Base-by-base conservation (phyloP, 2,888 invertebrate species). In the Lithophane leautieri region DNA sequence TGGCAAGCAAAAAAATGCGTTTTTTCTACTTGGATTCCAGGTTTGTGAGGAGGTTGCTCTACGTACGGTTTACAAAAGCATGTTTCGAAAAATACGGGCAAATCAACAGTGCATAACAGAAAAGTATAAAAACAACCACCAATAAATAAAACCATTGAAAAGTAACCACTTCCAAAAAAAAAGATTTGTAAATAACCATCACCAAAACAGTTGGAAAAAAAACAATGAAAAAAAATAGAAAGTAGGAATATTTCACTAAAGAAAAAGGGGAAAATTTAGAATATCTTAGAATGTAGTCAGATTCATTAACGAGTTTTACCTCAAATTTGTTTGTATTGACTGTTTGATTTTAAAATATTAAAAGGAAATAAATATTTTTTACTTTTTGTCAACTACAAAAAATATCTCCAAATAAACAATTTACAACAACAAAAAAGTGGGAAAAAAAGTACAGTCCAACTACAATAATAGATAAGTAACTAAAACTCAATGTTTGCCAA, bases 31-130 rank as follows among this genome's bases (percentile, higher is more conserved):
- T 66, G 80, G 70, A 73, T 50, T 40, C 12, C 4, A 73, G 63
- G 81, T 42, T 69, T 54, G 42, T n/a, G 11, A 73, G 42, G 62
- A 73, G 81, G 76, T 73, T 47, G 65, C 19, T 52, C 62, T 82
- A 84, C 11, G 40, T 69, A 77, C 28, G 25, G 11, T 50, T 73
- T 81, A 80, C 67, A 85, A 67, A 84, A 87, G 87, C 83, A 56
- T 58, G 62, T 52, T 70, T 81, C 68, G 78, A 88, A 88, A 47
- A 71, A 84, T 88, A 34, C 83, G 91, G 94, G 94, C 94, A 94
- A 94, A 95, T 94, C 94, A 91, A 93, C 90, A 94, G 92, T 87
- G 89, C 90, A 88, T 84, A 90, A 91, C 88, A 89, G 78, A 87
- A 70, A 76, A 81, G 60, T 62, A 76, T 56, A 71, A 74, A 85